A percentile compares a stretch with the other conserved stretches of the same genome.
Conservation (phyloP, 2,113 vertebrate genomes). For the Phoxinus phoxinus region DNA sequence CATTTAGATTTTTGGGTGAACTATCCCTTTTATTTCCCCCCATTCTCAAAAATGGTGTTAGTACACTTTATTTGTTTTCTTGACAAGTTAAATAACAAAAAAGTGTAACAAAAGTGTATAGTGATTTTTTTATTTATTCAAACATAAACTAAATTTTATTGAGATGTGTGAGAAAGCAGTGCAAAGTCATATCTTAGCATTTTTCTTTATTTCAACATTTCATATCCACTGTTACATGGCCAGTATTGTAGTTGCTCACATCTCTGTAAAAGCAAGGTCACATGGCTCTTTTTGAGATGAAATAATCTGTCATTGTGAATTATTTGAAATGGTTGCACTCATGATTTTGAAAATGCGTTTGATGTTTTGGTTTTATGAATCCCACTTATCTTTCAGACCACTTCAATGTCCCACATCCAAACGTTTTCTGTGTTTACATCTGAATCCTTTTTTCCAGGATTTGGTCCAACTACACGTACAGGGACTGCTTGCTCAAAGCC, state of each 20-base stretch:
- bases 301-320: conserved; percentile 39
- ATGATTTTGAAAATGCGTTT: conserved; percentile 45
- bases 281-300: conserved; percentile 25
- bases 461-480: conserved; percentile 58
- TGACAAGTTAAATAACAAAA: too few species aligned
- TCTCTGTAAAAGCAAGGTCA: conserved; percentile 13
- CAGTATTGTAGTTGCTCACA: not conserved
- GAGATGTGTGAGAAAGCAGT: too few species aligned
- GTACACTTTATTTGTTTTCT: not conserved
- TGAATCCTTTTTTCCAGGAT: conserved; percentile 62
- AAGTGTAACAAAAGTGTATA: too few species aligned
- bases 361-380: conserved; percentile 61
- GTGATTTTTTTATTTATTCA: too few species aligned
- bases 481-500: conserved; percentile 36
- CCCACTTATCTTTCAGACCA: conserved; percentile 60
- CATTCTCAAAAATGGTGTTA: not conserved
- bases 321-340: conserved; percentile 44
- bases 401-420: conserved; percentile 56
- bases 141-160: too few species aligned
- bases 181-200: too few species aligned
- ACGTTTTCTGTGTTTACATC: conserved; percentile 63
- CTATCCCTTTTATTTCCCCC: not conserved
- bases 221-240: not conserved
- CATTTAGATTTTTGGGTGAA: too few species aligned
- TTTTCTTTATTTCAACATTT: not conserved